Percentiles rank a stretch among this genome's conserved stretches.
Evolutionary conservation across 2,797 vertebrate species (phyloP).

Genomic region (Perodicticus potto): DNA sequence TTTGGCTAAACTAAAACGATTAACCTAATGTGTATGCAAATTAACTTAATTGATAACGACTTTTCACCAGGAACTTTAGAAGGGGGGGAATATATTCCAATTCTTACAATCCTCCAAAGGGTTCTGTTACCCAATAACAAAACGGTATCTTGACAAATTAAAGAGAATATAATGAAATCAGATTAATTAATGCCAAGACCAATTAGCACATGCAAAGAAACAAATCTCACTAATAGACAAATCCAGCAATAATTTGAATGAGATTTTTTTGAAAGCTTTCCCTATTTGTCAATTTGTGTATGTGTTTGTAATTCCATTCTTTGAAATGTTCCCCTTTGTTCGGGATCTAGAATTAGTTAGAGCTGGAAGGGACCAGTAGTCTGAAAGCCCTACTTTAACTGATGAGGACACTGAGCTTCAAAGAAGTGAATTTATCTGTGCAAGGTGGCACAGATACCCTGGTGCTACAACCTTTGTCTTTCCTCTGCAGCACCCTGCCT

Average conservation of each 20-base stretch:
- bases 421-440: background rate
- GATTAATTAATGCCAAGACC: slow-evolving; percentile 90
- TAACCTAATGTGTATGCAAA: slow-evolving; percentile 89
- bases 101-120: slow-evolving; percentile 86
- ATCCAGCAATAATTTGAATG: slow-evolving; percentile 76
- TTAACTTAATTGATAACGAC: slow-evolving; percentile 88
- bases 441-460: background rate
- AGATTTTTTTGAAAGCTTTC: slow-evolving; percentile 74
- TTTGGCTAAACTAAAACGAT: slow-evolving; percentile 89
- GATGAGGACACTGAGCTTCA: slow-evolving; percentile 3
- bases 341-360: slow-evolving; percentile 7
- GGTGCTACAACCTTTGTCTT: background rate
- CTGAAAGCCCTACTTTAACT: slow-evolving; percentile 25
- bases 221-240: slow-evolving; percentile 81
- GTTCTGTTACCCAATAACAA: slow-evolving; percentile 83
- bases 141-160: slow-evolving; percentile 89
- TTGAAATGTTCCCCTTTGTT: slow-evolving; percentile 65
- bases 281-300: slow-evolving; percentile 9
- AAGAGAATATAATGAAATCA: slow-evolving; percentile 88
- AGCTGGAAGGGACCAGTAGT: background rate
- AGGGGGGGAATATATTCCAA: slow-evolving; percentile 73
- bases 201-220: slow-evolving; percentile 88
- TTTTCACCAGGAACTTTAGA: slow-evolving; percentile 85
- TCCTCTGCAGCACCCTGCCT: background rate
- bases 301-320: background rate